Percentiles rank a stretch among this genome's conserved stretches.
These are phyloP conservation scores for Anthopleura sola DNA, from an alignment of 64 coral and sea anemone species.

Conservation along the genomic window DNA sequence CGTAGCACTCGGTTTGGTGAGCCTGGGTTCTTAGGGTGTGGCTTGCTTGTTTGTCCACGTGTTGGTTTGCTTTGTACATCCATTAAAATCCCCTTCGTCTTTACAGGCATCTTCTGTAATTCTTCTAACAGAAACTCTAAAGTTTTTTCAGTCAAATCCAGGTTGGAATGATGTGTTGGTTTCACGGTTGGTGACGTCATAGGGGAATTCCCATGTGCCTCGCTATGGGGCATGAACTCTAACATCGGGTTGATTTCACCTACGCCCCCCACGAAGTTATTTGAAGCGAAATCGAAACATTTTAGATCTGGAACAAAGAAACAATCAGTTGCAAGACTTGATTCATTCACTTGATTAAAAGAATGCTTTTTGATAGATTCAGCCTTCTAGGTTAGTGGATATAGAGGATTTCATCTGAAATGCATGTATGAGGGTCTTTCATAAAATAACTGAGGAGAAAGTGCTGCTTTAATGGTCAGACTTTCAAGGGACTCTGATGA, in stretches of 20 bases:
- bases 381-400: too few relatives aligned
- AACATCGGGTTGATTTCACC: conserved; percentile 94
- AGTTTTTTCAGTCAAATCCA: neutral
- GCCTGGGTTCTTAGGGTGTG: neutral
- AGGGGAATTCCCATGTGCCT: neutral
- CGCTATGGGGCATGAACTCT: conserved; percentile 78
- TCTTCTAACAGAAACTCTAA: conserved; percentile 64
- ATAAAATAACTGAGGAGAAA: too few relatives aligned
- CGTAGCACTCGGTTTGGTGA: neutral
- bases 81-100: neutral
- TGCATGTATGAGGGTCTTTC: too few relatives aligned
- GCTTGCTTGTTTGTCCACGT: neutral
- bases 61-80: neutral
- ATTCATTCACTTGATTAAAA: too few relatives aligned
- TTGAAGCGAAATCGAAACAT: conserved; percentile 71
- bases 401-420: too few relatives aligned
- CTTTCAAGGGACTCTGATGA: too few relatives aligned
- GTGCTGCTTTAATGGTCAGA: too few relatives aligned
- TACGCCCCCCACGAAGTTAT: conserved; percentile 44
- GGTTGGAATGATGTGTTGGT: neutral
- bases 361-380: too few relatives aligned
- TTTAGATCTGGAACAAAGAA: conserved; percentile 51
- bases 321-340: neutral
- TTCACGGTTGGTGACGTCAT: conserved; percentile 13
- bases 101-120: conserved; percentile 63